phyloP scores from a whole-genome alignment of 2,797 vertebrate genomes.

The Aplochiton taeniatus region DNA sequence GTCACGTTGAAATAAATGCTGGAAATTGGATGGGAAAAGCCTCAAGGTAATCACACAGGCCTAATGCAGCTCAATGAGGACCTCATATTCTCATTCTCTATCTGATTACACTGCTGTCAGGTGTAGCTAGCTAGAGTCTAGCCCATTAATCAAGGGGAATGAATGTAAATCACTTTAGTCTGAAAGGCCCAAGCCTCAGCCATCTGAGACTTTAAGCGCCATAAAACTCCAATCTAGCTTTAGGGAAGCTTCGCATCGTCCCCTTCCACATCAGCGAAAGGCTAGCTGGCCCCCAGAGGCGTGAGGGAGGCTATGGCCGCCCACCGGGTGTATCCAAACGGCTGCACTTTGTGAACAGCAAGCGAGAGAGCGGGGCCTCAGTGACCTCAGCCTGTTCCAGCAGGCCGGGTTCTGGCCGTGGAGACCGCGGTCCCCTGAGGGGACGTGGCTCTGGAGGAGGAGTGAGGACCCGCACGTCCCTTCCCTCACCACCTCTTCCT shows the following conservation, averaged over 20 bases:
- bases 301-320: conserved; percentile 53
- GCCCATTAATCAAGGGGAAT: conserved; percentile 35
- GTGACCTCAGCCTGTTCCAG: conserved; percentile 41
- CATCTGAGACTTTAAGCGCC: conserved; percentile 28
- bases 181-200: conserved; percentile 2
- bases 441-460: conserved; percentile 30
- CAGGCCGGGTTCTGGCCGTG: conserved; percentile 33
- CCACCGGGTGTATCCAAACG: conserved; percentile 66
- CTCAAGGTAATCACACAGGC: conserved; percentile 24
- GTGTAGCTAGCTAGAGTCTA: conserved; percentile 21
- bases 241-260: conserved; percentile 52
- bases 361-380: conserved; percentile 13
- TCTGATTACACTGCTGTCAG: conserved; percentile 11
- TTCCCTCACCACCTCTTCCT: background rate
- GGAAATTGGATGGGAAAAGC: conserved; percentile 11
- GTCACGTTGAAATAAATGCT: background rate
- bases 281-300: conserved; percentile 53
- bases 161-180: conserved; percentile 19
- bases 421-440: conserved; percentile 44
- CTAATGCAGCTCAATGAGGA: conserved; percentile 32
- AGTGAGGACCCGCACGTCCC: background rate
- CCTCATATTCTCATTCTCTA: conserved; percentile 20
- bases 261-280: conserved; percentile 59
- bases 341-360: conserved; percentile 57
- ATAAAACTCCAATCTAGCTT: conserved; percentile 40